phyloP scores from a whole-genome alignment of 2,888 invertebrate genomes.

The Xylota sylvarum region DNA sequence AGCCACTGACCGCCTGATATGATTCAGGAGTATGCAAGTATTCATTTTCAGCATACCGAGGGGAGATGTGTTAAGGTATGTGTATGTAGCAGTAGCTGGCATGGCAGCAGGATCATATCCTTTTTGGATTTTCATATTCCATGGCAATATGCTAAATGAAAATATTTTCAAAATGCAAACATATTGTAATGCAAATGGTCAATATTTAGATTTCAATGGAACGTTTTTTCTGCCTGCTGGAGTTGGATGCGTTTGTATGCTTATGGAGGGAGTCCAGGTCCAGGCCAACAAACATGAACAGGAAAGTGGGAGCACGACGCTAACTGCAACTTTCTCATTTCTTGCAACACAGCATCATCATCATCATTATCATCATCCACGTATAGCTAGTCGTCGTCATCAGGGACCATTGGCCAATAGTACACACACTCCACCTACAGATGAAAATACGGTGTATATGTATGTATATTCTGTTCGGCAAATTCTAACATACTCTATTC shows the following conservation, averaged over 20 bases:
- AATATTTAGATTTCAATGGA: conserved; percentile 80
- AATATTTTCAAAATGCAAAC: conserved; percentile 82
- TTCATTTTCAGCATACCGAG: conserved; percentile 39
- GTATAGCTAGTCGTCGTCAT: conserved; percentile 19
- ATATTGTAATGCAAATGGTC: conserved; percentile 83
- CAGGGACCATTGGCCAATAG: conserved; percentile 49
- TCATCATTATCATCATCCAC: conserved; percentile 34
- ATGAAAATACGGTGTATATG: neutral
- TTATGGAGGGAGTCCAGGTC: neutral
- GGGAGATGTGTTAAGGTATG: neutral
- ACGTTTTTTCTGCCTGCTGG: conserved; percentile 57
- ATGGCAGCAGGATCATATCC: conserved; percentile 25
- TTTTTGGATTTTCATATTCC: conserved; percentile 70
- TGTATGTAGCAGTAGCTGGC: neutral
- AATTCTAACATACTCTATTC: conserved; percentile 66
- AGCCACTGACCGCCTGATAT: conserved; percentile 43
- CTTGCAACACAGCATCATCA: conserved; percentile 47
- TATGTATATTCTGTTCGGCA: conserved; percentile 23
- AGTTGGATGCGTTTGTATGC: conserved; percentile 33
- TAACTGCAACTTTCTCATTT: conserved; percentile 36
- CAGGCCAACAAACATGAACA: conserved; percentile 3
- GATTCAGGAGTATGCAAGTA: conserved; percentile 35
- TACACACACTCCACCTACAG: conserved; percentile 27
- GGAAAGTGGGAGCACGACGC: conserved; percentile 44
- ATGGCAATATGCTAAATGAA: conserved; percentile 78